Conservation (phyloP, 1,140 invertebrate species). For the Solenopsis invicta region DNA sequence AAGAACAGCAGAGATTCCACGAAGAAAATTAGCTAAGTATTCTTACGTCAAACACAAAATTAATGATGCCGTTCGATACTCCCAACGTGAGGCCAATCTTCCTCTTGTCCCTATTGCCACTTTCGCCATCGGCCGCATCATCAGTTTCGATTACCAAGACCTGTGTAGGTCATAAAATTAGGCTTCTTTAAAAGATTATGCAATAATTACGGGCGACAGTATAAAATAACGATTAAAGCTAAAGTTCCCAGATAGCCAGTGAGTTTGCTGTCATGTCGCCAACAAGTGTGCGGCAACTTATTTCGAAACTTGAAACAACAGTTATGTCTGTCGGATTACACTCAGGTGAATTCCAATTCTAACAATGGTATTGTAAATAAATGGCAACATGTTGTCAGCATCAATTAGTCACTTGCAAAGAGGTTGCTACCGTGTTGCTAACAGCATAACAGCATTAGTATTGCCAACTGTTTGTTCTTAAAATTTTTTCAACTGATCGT, state of each 20-base stretch:
- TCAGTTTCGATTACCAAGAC: slow-evolving; percentile 83
- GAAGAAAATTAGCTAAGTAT: neutral
- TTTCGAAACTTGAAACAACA: no score
- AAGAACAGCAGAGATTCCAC: slow-evolving; percentile 1
- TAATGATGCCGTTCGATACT: slow-evolving; percentile 91
- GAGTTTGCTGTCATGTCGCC: no score
- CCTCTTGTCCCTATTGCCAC: slow-evolving; percentile 89
- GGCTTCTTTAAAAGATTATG: neutral
- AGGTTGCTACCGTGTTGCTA: no score
- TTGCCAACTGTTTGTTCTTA: no score
- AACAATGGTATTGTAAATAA: no score
- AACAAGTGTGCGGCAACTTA: no score
- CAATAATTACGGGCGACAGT: neutral
- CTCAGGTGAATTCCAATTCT: no score
- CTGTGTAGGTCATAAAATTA: slow-evolving; percentile 67
- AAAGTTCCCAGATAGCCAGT: neutral
- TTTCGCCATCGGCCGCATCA: slow-evolving; percentile 82
- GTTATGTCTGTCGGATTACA: no score
- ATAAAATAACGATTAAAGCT: neutral
- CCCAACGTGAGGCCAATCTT: slow-evolving; percentile 91
- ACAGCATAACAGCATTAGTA: no score
- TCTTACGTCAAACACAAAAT: slow-evolving; percentile 93
- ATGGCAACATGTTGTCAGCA: no score
- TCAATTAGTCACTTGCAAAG: no score
- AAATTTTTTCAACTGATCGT: no score